phyloP scores from a whole-genome alignment of 2,797 vertebrate species.

The Anguilla marmorata region DNA sequence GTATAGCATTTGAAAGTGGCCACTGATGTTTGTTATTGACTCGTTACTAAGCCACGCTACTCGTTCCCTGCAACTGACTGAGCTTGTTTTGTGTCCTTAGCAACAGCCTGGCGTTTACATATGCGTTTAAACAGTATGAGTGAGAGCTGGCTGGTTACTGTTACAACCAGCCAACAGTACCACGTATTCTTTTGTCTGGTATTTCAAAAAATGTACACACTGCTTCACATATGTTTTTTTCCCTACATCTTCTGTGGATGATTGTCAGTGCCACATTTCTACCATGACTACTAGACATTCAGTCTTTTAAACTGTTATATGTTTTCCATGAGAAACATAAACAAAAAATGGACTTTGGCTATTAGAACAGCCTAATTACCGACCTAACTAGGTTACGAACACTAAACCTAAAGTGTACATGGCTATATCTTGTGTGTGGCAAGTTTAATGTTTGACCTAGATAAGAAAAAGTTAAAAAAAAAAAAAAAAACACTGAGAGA shows the following conservation, averaged over 20 bases:
- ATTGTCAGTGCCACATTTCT: background rate
- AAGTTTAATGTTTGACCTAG: conserved; percentile 39
- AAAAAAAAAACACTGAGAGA: conserved; percentile 27
- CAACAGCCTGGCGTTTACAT: conserved; percentile 47
- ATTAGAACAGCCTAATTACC: background rate
- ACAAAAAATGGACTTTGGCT: conserved; percentile 10
- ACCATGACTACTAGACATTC: background rate
- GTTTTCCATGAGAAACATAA: background rate
- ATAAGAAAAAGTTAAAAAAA: conserved; percentile 33
- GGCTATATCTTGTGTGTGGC: conserved; percentile 9
- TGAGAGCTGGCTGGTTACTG: background rate
- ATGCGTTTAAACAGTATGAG: conserved; percentile 26
- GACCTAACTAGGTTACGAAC: background rate
- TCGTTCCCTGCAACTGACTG: conserved; percentile 18
- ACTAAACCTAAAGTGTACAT: conserved; percentile 3
- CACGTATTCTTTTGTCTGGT: conserved; percentile 2
- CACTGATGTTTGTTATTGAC: conserved; percentile 51
- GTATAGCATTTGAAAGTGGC: conserved; percentile 15
- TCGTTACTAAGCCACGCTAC: conserved; percentile 49
- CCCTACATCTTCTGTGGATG: background rate
- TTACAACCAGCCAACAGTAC: conserved; percentile 28
- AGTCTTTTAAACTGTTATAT: background rate
- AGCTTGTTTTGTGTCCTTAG: conserved; percentile 56
- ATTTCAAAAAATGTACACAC: background rate
- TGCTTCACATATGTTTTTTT: background rate